Conservation (phyloP, 1,140 invertebrate genomes). For the Bombus waltoni region DNA sequence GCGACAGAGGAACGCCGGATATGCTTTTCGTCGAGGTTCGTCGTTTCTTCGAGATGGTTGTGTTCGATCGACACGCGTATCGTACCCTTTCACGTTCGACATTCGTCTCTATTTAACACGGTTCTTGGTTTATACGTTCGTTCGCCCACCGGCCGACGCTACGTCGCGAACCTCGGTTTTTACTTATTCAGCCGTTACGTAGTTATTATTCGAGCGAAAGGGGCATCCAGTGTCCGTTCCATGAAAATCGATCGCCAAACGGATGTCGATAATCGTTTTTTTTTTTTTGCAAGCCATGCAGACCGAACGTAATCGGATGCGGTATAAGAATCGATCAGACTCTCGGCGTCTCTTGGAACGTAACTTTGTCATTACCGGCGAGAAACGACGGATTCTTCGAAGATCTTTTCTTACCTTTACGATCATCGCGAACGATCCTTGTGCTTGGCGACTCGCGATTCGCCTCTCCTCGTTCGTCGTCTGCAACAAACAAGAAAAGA, state of each 20-base stretch:
- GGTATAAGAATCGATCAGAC: not conserved
- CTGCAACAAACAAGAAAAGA: not conserved
- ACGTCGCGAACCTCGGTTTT: not conserved
- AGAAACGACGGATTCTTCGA: accelerated
- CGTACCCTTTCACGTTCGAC: not conserved
- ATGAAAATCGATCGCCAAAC: slow-evolving; percentile 78
- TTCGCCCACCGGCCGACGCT: not conserved
- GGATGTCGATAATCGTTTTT: slow-evolving; percentile 73
- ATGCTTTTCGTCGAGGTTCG: not conserved
- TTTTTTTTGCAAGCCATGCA: slow-evolving; percentile 67
- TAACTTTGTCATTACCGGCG: not conserved
- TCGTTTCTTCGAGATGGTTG: not conserved
- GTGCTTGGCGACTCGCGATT: no score
- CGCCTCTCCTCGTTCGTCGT: not conserved
- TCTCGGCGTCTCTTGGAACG: slow-evolving; percentile 21
- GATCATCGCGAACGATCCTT: no score
- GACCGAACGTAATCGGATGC: slow-evolving; percentile 62
- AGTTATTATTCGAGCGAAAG: slow-evolving; percentile 65
- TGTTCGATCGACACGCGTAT: slow-evolving; percentile 11
- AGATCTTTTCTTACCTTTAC: not conserved
- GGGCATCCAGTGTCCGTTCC: slow-evolving; percentile 66
- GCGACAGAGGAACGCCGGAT: not conserved
- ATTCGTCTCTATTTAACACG: slow-evolving; percentile 26
- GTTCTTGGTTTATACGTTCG: not conserved
- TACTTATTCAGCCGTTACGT: slow-evolving; percentile 70